phyloP scores from a whole-genome alignment of 2,888 invertebrate genomes.

The Xanthia togata region DNA sequence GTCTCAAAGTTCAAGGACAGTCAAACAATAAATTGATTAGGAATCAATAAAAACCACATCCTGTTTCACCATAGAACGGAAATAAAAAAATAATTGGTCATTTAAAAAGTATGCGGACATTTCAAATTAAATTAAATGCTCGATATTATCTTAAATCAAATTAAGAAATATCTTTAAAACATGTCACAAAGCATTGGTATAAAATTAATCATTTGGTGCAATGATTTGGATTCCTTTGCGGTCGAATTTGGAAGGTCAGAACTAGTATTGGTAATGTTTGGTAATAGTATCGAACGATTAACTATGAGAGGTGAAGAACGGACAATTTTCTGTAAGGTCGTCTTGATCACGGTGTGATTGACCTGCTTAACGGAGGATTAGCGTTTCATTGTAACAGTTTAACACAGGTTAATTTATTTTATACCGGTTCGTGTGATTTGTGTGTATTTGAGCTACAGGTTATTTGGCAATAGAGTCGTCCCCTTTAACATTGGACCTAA shows the following conservation, averaged over 20 bases:
- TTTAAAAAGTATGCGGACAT: slow-evolving; percentile 42
- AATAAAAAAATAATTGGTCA: slow-evolving; percentile 22
- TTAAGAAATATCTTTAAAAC: slow-evolving; percentile 11
- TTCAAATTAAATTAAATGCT: slow-evolving; percentile 25
- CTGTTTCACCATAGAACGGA: slow-evolving; percentile 28
- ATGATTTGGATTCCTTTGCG: slow-evolving; percentile 29
- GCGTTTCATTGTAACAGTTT: slow-evolving; percentile 14
- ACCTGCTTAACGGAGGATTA: slow-evolving; percentile 31
- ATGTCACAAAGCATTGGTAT: slow-evolving; percentile 1
- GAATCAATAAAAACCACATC: slow-evolving; percentile 39
- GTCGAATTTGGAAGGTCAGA: slow-evolving; percentile 31
- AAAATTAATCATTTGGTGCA: slow-evolving; percentile 32
- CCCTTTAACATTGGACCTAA: background rate
- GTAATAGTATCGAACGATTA: slow-evolving; percentile 33
- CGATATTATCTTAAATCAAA: slow-evolving; percentile 28
- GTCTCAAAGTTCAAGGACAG: slow-evolving; percentile 37
- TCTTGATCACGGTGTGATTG: slow-evolving; percentile 47
- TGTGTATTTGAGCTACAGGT: background rate
- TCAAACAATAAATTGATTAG: slow-evolving; percentile 1
- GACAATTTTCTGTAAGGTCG: slow-evolving; percentile 35
- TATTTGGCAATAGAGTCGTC: background rate
- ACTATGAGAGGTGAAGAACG: slow-evolving; percentile 31
- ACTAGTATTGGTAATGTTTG: slow-evolving; percentile 23
- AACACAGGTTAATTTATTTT: slow-evolving; percentile 24
- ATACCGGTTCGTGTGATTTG: background rate